Evolutionary conservation across 2,797 vertebrate genomes (phyloP), one percentile per base, ranked within the genome.

Genomic region (Peromyscus eremicus): DNA sequence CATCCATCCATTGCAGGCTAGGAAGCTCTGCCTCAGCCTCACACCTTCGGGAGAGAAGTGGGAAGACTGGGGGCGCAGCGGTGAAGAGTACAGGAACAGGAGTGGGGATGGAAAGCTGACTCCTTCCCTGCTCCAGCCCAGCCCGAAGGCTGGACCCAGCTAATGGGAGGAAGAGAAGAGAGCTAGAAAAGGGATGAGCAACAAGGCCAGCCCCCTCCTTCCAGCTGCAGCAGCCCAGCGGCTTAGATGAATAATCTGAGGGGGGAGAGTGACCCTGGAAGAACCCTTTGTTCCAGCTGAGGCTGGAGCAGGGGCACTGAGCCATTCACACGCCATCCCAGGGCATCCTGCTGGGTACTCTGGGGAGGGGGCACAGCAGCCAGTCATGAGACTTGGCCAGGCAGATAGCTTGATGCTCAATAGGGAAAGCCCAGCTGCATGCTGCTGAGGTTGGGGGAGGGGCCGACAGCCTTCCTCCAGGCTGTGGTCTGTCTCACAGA

Each of bases 271-370:
- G 99, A 98, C 99, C 99, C 98, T 99, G 99, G 99, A 98, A 99
- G 98, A 98, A 98, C 98, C 99, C 98, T 99, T 99, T 99, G 99
- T 99, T 99, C 99, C 98, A 99, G 99, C 98, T 99, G 99, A 98
- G 97, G 99, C 99, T 99, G 98, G 98, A 99, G 98, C 98, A 96
- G 97, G 99, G 99, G 99, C 99, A 99, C 99, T 97, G 98, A 99
- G 99, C 99, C 98, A 98, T 99, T 99, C 99, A 99, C 99, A 99
- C 99, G 99, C 99, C 99, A 99, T 99, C 99, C 97, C 98, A 98
- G 98, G 99, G 99, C 98, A 98, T 99, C 99, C 99, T 99, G 99
- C 99, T 99, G 99, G 98, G 99, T 98, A 99, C 96, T 97, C 99
- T 98, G 98, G 99, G 99, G 99, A 99, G 99, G 99, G 99, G 99